Evolutionary conservation across 2,888 invertebrate species (phyloP).

Genomic region (Tipula helvola): DNA sequence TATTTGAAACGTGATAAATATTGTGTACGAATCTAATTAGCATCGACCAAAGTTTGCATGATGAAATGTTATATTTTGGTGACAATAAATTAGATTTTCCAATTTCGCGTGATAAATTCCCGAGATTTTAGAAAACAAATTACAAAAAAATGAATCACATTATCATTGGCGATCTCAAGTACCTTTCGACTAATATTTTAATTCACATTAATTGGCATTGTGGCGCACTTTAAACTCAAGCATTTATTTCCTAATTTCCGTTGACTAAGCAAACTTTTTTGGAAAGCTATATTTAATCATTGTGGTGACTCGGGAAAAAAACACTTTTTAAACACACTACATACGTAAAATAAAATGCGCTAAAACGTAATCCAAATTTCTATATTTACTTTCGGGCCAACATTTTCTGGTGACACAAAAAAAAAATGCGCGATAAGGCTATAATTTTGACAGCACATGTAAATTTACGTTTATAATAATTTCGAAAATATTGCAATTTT

Average conservation of each 20-base stretch:
- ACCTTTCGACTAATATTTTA: neutral
- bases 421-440: neutral
- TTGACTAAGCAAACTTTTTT: neutral
- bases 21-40: neutral
- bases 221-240: neutral
- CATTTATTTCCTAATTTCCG: neutral
- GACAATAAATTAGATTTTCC: neutral
- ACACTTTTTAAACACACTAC: neutral
- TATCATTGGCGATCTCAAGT: neutral
- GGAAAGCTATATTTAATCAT: neutral
- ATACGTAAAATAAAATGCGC: neutral
- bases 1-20: neutral
- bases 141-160: neutral
- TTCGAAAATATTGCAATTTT: neutral
- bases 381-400: neutral
- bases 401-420: neutral
- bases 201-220: neutral
- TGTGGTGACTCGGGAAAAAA: neutral
- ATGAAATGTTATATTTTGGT: neutral
- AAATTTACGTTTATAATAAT: neutral
- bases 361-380: neutral
- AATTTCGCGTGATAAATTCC: neutral
- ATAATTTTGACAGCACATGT: neutral
- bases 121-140: neutral
- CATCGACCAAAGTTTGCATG: neutral